Percentiles rank a stretch among this genome's conserved stretches.
Evolutionary conservation across 2,888 invertebrate species (phyloP).

Genomic region (Leptinotarsa rubiginosa): DNA sequence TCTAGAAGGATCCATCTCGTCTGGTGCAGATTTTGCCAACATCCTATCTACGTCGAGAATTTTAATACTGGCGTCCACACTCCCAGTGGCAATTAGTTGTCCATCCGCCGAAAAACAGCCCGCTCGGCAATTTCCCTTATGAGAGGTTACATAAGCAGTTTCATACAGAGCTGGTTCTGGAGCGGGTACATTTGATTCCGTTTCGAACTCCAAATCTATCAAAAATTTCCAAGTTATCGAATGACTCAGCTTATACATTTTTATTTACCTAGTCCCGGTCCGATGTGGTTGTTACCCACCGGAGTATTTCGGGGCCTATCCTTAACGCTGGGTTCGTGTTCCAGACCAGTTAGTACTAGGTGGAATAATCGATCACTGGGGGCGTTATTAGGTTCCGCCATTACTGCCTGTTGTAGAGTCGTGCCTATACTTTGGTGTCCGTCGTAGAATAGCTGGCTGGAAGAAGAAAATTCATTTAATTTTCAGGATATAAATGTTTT

Average conservation of each 20-base stretch:
- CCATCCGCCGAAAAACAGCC: constrained; percentile 97
- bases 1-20: constrained; percentile 84
- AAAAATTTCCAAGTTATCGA: constrained; percentile 25
- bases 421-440: constrained; percentile 94
- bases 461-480: constrained; percentile 49
- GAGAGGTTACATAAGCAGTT: constrained; percentile 98
- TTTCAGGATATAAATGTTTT: constrained; percentile 1
- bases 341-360: constrained; percentile 85
- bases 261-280: constrained; percentile 72
- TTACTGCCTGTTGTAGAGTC: constrained; percentile 83
- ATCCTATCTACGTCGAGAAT: constrained; percentile 99
- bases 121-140: constrained; percentile 95
- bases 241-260: background rate
- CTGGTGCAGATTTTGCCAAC: constrained; percentile 97
- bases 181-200: constrained; percentile 91
- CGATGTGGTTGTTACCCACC: constrained; percentile 73
- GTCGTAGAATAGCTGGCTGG: constrained; percentile 96
- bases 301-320: constrained; percentile 69
- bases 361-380: constrained; percentile 94
- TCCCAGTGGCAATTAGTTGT: constrained; percentile 96
- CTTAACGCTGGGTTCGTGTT: constrained; percentile 83
- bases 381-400: constrained; percentile 93
- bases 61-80: constrained; percentile 98
- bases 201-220: constrained; percentile 93
- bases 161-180: constrained; percentile 98